These are phyloP conservation scores for Operophtera brumata DNA, from an alignment of 2,888 invertebrate genomes.

Conservation along the genomic window DNA sequence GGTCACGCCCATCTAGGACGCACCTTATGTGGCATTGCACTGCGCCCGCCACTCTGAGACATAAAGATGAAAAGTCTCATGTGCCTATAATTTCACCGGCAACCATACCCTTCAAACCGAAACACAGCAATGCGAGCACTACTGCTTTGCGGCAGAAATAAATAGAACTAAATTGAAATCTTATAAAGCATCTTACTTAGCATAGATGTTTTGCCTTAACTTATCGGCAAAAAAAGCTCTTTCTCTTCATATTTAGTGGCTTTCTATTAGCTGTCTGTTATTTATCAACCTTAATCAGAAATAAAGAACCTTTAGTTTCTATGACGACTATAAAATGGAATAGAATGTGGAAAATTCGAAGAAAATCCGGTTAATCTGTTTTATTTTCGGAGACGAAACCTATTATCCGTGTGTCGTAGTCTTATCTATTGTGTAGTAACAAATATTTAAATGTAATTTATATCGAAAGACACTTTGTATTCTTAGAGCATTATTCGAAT, in stretches of 20 bases:
- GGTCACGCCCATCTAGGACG: no score
- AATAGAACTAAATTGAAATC: no score
- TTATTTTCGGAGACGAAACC: slow-evolving; percentile 10
- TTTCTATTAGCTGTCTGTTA: not conserved
- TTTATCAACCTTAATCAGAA: not conserved
- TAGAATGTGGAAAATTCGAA: not conserved
- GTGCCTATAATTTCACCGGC: no score
- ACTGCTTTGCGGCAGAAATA: no score
- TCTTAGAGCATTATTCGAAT: slow-evolving; percentile 30
- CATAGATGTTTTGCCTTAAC: no score
- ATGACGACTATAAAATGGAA: not conserved
- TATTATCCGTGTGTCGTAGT: slow-evolving; percentile 10
- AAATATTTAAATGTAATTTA: slow-evolving; percentile 16
- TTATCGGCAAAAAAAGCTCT: no score
- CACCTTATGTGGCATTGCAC: no score
- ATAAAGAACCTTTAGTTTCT: not conserved
- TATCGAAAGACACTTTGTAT: slow-evolving; percentile 19
- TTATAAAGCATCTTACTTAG: no score
- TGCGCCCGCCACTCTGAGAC: no score
- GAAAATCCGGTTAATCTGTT: slow-evolving; percentile 11
- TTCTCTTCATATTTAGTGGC: not conserved
- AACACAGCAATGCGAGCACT: no score
- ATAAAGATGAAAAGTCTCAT: no score
- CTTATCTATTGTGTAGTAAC: slow-evolving; percentile 17
- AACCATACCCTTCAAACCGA: no score